Base-by-base conservation (phyloP, 1,140 invertebrate genomes). In the Drosophila pseudoobscura region DNA sequence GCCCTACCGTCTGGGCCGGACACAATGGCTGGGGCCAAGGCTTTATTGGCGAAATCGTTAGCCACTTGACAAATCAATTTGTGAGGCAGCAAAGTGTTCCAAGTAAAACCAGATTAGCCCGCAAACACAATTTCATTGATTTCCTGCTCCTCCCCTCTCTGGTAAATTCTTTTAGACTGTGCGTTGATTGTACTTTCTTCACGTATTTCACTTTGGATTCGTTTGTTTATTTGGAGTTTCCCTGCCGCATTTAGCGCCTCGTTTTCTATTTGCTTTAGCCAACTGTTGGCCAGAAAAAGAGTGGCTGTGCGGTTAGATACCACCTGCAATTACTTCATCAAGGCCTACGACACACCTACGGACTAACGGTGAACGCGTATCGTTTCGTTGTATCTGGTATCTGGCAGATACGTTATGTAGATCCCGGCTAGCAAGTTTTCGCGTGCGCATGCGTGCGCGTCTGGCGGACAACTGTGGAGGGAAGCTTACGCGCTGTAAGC, bases 231-330 rank as follows among this genome's bases (percentile, higher is more conserved):
- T 85, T 77, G 69, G 65, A 87, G 82, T 87, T 85, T 85, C 83
- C 69, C 82, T 87, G 62, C 70, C 79, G 70, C 78, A 88, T 82
- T 87, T 88, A 87, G 75, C 82, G 85, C 59, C 82, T 80, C 78
- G 70, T 82, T 87, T 87, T 88, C 82, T 87, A 88, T 87, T 87
- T 78, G 56, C 56, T 35, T 50, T 47, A 39, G 44, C 35, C 29
- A 53, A 46, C 39, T 35, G 22, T 53, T 46, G 47, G 52, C 60
- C 15, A 47, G 17, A 41, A 51, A 15, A 60, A 59, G 55, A 60
- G n/a, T n/a, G n/a, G 50, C 31, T 45, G 43, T 44, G 35, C 5
- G 35, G 11, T 4, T 39, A 5, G 35, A 11, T 24, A 46, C 77
- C 52, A 50, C 29, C 51, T 62, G 76, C 77, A 85, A 85, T 85